Base-by-base conservation (phyloP, 2,888 invertebrate species). In the Gastrophysa polygoni region DNA sequence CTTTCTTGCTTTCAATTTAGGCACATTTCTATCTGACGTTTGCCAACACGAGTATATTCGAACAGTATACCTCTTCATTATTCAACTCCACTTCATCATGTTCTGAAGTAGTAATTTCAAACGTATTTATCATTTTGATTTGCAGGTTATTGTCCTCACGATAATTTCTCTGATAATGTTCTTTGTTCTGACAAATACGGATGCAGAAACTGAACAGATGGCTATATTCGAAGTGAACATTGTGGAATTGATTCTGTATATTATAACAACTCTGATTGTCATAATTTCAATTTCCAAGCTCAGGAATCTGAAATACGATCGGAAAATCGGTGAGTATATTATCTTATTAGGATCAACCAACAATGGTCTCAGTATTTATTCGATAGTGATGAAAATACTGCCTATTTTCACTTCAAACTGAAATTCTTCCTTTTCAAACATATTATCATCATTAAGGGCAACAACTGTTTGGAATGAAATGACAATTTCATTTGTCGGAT, bases 161-260 rank as follows among this genome's bases (percentile, higher is more conserved):
- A 93, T 94, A 52, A 92, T 95, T 74, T 91, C 91, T 11, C 86
- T 95, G 64, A 94, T 96, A 57, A 89, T 95, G 86, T 95, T 95
- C 82, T 95, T 95, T 80, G 95, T 95, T 0, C 82, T 96, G 50
- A 71, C 68, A 18, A 89, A 89, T 58, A 61, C 64, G 1, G 24
- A 61, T 16, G 87, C 86, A 61, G 82, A 84, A 3, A 89, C 88
- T 64, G 85, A 87, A 54, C 82, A 86, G 75, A 61, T 73, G 16
- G 72, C 70, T 2, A 73, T 73, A 17, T 69, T 71, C 29, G 74
- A 73, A 57, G 75, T 73, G 16, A 91, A 92, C 65, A 84, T 92
- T 50, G 90, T 90, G 76, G 93, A 94, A 77, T 83, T 92, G 28
- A 82, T 88, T 20, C 83, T 94, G 52, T 92, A 93, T 78, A 82